Base-by-base conservation (phyloP, 92 coral and sea anemone species). In the Siderastrea radians region DNA sequence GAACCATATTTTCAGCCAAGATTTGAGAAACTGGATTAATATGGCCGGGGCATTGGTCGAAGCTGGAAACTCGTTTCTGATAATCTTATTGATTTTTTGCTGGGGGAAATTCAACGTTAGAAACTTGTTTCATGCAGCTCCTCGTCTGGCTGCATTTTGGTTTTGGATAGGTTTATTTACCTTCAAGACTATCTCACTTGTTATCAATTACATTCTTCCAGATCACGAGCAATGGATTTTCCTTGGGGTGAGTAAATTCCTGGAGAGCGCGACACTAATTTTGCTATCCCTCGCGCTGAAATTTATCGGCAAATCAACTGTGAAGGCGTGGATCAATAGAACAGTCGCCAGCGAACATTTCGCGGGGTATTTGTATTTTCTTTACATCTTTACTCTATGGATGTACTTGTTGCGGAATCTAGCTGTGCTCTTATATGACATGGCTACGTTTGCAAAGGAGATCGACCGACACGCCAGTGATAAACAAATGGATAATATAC, bases 211-310 rank as follows among this genome's bases (percentile, higher is more conserved):
- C 67, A 14, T 81, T 26, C 85, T 67, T 14, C 65, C 74, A 8
- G 49, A 73, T 3, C 7, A 7, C 14, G 6, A 8, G 53, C 15
- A 43, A 14, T 55, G 61, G 61, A 55, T 14, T 7, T 46, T 72
- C 19, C 87, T 93, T 68, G 96, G 96, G 5, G 86, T 76, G 4
- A 83, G 94, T 71, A 47, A 79, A 6, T 68, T 93, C 7, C 74
- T 93, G 11, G 82, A 78, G 15, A 48, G 45, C 43, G 77, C 75
- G 50, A 6, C 87, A 43, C 69, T 88, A 50, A 50, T 81, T 14
- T 50, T 93, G 26, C 26, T 91, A 45, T 93, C 92, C 65, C 91
- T 94, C 59, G 92, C 94, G 15, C 79, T 93, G 12, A 93, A 84
- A 68, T 93, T 93, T 76, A 81, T 93, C 14, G 65, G 84, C 66